Evolutionary conservation across 2,113 vertebrate species (phyloP), one percentile per base, ranked within the genome.

Genomic region (Lepisosteus osseus): DNA sequence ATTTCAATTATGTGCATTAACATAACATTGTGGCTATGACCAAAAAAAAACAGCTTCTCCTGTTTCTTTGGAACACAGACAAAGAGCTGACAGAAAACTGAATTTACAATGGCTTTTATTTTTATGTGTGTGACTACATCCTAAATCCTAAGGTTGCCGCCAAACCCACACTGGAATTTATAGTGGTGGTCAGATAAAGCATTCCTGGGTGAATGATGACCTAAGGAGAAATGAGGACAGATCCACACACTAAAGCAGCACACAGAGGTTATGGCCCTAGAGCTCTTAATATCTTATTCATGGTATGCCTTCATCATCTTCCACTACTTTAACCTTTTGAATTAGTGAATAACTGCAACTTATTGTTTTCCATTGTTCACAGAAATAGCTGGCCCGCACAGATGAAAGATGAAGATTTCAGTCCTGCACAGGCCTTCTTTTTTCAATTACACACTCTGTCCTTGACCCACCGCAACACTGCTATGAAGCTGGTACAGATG

Each of bases 151-250:
- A 66, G 47, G 75, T 76, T 73, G 69, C 70, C 59, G 13, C 54
- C 12, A 44, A 79, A 83, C 66, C 72, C 72, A 65, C 73, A 47
- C 8, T 74, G 74, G 73, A 77, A 76, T 78, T 76, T 80, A 65
- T 80, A 68, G 76, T 69, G 56, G 74, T 44, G n/a, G 54, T 63
- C 59, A 54, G 73, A 79, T 67, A 40, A 65, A 77, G 4, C 76
- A 82, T 81, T 83, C 76, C 73, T 59, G 42, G 56, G 59, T 43
- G 54, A 7, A 14, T 6, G 13, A 29, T 2, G 11, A 12, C 9
- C 40, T 29, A 56, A 15, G 29, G 29, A 29, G 29, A 29, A 29
- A 29, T 29, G 29, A 29, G 29, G 57, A 59, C n/a, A n/a, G n/a
- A 59, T 12, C n/a, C 7, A 59, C 75, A 17, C 68, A 72, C 65